A percentile compares a stretch with the other conserved stretches of the same genome.
These are phyloP conservation scores for Chlorops oryzae DNA, from an alignment of 1,140 invertebrate species.

Conservation along the genomic window DNA sequence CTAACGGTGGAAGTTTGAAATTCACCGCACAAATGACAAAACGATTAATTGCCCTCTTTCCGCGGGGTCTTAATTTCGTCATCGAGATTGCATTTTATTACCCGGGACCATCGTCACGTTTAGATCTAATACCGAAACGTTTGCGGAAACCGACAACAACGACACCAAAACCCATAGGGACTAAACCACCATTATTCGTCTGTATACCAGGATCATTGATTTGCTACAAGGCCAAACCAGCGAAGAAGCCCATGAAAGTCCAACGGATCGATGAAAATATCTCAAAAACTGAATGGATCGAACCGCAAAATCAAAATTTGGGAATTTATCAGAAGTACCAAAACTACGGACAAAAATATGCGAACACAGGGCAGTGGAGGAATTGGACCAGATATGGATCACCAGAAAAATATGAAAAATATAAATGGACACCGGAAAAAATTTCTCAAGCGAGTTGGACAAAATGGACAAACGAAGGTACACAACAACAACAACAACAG, in stretches of 20 bases:
- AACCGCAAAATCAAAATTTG: not conserved
- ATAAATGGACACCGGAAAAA: slow-evolving; percentile 13
- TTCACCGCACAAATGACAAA: slow-evolving; percentile 30
- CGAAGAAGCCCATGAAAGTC: slow-evolving; percentile 25
- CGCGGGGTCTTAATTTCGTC: slow-evolving; percentile 28
- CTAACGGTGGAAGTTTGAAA: slow-evolving; percentile 29
- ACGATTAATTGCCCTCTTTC: slow-evolving; percentile 26
- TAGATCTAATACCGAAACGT: slow-evolving; percentile 32
- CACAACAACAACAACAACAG: not conserved
- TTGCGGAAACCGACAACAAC: slow-evolving; percentile 27
- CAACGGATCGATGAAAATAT: slow-evolving; percentile 27
- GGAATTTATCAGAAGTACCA: not conserved
- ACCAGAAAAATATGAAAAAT: slow-evolving; percentile 7
- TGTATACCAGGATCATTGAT: slow-evolving; percentile 36
- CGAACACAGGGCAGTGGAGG: too few relatives aligned
- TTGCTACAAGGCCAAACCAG: slow-evolving; percentile 32
- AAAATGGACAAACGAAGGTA: slow-evolving; percentile 20
- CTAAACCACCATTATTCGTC: slow-evolving; percentile 16
- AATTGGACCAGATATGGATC: slow-evolving; percentile 11
- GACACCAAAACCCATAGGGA: slow-evolving; percentile 20
- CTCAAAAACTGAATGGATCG: slow-evolving; percentile 7
- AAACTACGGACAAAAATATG: not conserved
- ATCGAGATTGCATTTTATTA: slow-evolving; percentile 36
- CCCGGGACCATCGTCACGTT: slow-evolving; percentile 24
- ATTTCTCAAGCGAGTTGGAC: slow-evolving; percentile 16